phyloP scores from a whole-genome alignment of 2,888 invertebrate species.

The Anthrax anthrax region DNA sequence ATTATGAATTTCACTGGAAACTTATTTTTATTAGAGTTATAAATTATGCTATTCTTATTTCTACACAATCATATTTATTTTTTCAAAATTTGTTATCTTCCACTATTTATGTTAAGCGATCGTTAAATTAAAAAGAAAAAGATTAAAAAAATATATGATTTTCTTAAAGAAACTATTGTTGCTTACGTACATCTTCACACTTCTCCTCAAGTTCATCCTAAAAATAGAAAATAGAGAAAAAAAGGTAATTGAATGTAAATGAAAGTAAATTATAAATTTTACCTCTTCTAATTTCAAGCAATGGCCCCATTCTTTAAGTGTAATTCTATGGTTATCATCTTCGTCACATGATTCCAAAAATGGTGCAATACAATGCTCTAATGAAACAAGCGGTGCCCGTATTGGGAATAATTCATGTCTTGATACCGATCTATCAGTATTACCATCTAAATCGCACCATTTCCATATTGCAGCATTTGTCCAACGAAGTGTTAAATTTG shows the following conservation, averaged over 20 bases:
- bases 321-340: conserved; percentile 80
- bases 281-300: conserved; percentile 76
- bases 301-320: conserved; percentile 84
- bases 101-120: too few relatives aligned
- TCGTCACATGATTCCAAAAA: conserved; percentile 86
- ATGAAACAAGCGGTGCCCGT: conserved; percentile 82
- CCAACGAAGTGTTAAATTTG: conserved; percentile 70
- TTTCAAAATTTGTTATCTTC: too few relatives aligned
- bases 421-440: conserved; percentile 81
- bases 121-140: too few relatives aligned
- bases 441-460: conserved; percentile 91
- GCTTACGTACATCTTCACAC: conserved; percentile 59
- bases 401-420: conserved; percentile 93
- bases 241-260: too few relatives aligned
- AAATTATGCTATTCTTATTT: too few relatives aligned
- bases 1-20: not conserved
- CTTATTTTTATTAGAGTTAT: not conserved
- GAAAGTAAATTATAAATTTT: conserved; percentile 11
- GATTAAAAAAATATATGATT: too few relatives aligned
- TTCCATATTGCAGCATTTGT: conserved; percentile 95
- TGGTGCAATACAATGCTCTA: conserved; percentile 95
- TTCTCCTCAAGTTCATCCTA: conserved; percentile 65
- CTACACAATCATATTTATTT: too few relatives aligned
- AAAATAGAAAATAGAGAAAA: conserved; percentile 20
- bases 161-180: conserved; percentile 2